Evolutionary conservation across 1,140 invertebrate species (phyloP).

Genomic region (Bradysia coprophila): DNA sequence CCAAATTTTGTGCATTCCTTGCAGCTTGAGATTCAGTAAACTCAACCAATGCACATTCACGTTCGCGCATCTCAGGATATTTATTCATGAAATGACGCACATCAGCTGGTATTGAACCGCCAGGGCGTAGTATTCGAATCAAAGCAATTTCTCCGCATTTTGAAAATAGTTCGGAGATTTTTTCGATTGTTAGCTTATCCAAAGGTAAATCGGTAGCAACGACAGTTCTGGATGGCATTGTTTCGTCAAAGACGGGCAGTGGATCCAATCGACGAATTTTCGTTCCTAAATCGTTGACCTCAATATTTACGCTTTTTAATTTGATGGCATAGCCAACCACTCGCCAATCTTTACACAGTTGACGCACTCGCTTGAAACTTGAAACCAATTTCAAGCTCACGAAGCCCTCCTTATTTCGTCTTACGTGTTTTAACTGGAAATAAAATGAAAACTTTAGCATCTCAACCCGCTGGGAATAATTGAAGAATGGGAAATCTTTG

Average conservation of each 20-base stretch:
- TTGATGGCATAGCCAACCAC: conserved; percentile 69
- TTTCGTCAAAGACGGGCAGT: conserved; percentile 77
- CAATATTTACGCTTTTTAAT: conserved; percentile 54
- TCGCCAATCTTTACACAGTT: conserved; percentile 82
- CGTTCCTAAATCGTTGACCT: conserved; percentile 79
- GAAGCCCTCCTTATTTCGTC: conserved; percentile 85
- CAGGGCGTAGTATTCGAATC: conserved; percentile 66
- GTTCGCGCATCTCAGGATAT: conserved; percentile 66
- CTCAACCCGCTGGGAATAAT: too few relatives aligned
- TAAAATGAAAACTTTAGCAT: too few relatives aligned
- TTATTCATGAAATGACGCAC: conserved; percentile 76
- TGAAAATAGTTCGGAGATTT: conserved; percentile 71
- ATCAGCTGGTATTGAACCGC: conserved; percentile 72
- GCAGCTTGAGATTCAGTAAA: conserved; percentile 75
- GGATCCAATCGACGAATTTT: conserved; percentile 75
- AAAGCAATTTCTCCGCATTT: conserved; percentile 74
- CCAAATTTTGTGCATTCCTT: conserved; percentile 50
- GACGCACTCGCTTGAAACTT: conserved; percentile 82
- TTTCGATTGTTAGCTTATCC: conserved; percentile 68
- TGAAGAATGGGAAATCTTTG: too few relatives aligned
- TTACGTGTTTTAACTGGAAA: conserved; percentile 88
- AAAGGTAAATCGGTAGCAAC: conserved; percentile 71
- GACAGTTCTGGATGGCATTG: conserved; percentile 73
- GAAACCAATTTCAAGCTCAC: conserved; percentile 87
- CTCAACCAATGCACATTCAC: conserved; percentile 75